Conservation (phyloP, 92 coral and sea anemone genomes). For the Virgularia gustaviana region DNA sequence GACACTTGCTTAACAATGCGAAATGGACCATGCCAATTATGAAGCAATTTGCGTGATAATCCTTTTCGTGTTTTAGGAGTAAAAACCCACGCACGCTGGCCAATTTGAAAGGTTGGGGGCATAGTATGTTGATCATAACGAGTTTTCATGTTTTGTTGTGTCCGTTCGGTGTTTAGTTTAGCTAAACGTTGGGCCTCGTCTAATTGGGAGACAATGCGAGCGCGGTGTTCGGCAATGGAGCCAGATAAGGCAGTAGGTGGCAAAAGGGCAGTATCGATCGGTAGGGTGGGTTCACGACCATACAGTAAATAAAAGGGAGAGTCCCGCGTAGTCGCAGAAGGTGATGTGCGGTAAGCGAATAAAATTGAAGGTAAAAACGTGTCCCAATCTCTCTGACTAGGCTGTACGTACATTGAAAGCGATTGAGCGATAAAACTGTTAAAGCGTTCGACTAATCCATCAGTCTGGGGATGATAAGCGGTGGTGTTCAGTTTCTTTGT, state of each 20-base stretch:
- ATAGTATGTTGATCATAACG: slow-evolving; percentile 40
- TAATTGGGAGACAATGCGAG: slow-evolving; percentile 36
- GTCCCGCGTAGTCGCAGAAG: slow-evolving; percentile 48
- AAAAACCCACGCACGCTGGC: slow-evolving; percentile 55
- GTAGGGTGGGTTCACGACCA: slow-evolving; percentile 53
- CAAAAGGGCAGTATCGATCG: slow-evolving; percentile 45
- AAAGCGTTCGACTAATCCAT: slow-evolving; percentile 26
- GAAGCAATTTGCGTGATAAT: slow-evolving; percentile 29
- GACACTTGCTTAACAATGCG: slow-evolving; percentile 26
- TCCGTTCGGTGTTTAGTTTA: slow-evolving; percentile 29
- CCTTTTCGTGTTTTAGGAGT: slow-evolving; percentile 38
- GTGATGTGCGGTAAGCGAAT: slow-evolving; percentile 53
- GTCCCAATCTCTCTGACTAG: slow-evolving; percentile 57
- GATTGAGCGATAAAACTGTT: slow-evolving; percentile 31
- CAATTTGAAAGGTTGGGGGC: slow-evolving; percentile 9
- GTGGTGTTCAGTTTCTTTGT: slow-evolving; percentile 28
- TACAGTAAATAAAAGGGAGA: slow-evolving; percentile 50
- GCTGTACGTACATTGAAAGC: slow-evolving; percentile 44
- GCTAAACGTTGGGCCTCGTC: slow-evolving; percentile 56
- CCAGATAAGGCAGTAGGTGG: slow-evolving; percentile 41
- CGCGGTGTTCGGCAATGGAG: slow-evolving; percentile 53
- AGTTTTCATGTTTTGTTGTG: slow-evolving; percentile 58
- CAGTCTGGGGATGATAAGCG: slow-evolving; percentile 38
- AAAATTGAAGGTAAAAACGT: slow-evolving; percentile 16
- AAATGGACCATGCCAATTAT: slow-evolving; percentile 45